These are phyloP conservation scores for Elachura formosa DNA, from an alignment of 2,113 vertebrate species.

Conservation along the genomic window DNA sequence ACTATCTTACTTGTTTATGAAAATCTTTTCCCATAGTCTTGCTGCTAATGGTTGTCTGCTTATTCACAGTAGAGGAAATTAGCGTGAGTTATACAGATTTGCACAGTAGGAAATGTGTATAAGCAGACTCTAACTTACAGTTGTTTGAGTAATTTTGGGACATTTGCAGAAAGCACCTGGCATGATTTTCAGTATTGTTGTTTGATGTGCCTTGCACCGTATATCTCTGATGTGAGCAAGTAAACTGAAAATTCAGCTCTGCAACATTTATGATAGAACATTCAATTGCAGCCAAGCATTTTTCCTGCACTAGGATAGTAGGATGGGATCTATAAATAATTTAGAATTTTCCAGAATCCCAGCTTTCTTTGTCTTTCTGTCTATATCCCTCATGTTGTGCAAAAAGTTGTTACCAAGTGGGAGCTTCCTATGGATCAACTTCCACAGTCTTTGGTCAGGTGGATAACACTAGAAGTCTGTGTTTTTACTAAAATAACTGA, in stretches of 20 bases:
- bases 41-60: background rate
- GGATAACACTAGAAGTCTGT: background rate
- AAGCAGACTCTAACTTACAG: background rate
- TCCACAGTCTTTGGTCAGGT: background rate
- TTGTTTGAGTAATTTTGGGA: background rate
- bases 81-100: background rate
- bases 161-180: background rate
- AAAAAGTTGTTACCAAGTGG: background rate
- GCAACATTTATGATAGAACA: background rate
- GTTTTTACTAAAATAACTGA: background rate
- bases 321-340: background rate
- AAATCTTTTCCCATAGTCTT: background rate
- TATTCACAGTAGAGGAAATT: background rate
- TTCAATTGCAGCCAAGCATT: background rate
- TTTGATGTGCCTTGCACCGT: background rate
- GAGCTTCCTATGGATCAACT: background rate
- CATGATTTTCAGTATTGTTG: background rate
- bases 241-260: background rate
- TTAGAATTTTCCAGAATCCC: background rate
- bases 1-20: background rate
- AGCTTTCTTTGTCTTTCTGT: background rate
- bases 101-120: background rate
- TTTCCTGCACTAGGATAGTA: background rate
- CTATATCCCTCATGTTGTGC: background rate
- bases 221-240: background rate